These are phyloP conservation scores for Onthophagus sagittarius DNA, from an alignment of 2,888 invertebrate species.

Conservation along the genomic window DNA sequence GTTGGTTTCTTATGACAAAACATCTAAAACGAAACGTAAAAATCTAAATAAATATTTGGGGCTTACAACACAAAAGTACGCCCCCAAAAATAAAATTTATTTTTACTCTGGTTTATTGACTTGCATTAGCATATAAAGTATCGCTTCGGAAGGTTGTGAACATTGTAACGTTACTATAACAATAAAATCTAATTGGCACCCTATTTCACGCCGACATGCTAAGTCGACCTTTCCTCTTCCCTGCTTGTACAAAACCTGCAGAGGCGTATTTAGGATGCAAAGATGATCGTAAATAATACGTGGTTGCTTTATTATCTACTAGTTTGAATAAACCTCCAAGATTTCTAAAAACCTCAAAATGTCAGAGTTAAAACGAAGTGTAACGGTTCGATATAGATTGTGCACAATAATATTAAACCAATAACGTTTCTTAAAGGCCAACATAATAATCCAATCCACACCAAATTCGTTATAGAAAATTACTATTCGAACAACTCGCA, in stretches of 20 bases:
- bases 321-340: not conserved
- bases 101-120: slow-evolving; percentile 9
- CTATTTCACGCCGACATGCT: slow-evolving; percentile 10
- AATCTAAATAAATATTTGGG: not conserved
- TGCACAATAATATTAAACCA: no score
- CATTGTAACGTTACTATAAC: slow-evolving; percentile 10
- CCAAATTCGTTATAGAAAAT: not conserved
- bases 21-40: not conserved
- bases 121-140: slow-evolving; percentile 9
- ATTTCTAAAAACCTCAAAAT: not conserved
- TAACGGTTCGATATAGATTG: not conserved
- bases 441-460: not conserved
- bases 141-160: slow-evolving; percentile 1
- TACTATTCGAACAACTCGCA: not conserved
- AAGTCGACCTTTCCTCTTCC: slow-evolving; percentile 1
- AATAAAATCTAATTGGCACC: slow-evolving; percentile 13
- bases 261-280: slow-evolving; percentile 7
- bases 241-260: not conserved
- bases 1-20: not conserved
- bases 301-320: not conserved
- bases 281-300: not conserved
- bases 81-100: not conserved
- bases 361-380: not conserved
- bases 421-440: not conserved
- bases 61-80: not conserved